Base-by-base conservation (phyloP, 2,888 invertebrate genomes). In the Pollenia labialis region DNA sequence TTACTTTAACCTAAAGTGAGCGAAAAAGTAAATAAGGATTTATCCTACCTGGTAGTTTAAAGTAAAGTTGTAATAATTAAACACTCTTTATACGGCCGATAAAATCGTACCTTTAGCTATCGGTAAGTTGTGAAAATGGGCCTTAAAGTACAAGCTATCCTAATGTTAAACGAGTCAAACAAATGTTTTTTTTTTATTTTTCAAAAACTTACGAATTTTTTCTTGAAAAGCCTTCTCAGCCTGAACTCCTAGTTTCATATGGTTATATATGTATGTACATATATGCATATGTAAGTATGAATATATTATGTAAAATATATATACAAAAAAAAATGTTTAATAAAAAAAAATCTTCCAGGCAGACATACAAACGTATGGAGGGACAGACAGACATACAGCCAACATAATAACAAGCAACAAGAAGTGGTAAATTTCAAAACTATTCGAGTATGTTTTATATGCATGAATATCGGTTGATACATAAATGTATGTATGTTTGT, bases 371-470 rank as follows among this genome's bases (percentile, higher is more conserved):
- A 44, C 60, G 16, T 7, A 44, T 8, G 10, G 18, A n/a, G 8
- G 40, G 3, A 32, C 16, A 56, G 69, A 75, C 44, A n/a, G 18
- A 44, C 66, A 74, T 14, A 40, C 23, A 52, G 56, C 8, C 62
- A 48, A 42, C 14, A 56, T 14, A 54, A 75, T 52, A 74, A 75
- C 68, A 60, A 85, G 76, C 85, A 85, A 75, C 80, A 80, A 74
- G 75, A 62, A 76, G 75, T 66, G 75, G 76, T 58, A 85, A 75
- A 75, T 81, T 81, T 66, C 44, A 64, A 80, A 85, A 85, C 69
- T 71, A 69, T 64, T 46, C n/a, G 12, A 85, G 18, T 66, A 62
- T 85, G 69, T 76, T 81, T 71, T 75, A 64, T 76, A 71, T 76
- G 42, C 66, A 60, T 60, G 40, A 32, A 64, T 82, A 82, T 76